phyloP scores from a whole-genome alignment of 1,140 invertebrate genomes.

The Parapsyche elsis region DNA sequence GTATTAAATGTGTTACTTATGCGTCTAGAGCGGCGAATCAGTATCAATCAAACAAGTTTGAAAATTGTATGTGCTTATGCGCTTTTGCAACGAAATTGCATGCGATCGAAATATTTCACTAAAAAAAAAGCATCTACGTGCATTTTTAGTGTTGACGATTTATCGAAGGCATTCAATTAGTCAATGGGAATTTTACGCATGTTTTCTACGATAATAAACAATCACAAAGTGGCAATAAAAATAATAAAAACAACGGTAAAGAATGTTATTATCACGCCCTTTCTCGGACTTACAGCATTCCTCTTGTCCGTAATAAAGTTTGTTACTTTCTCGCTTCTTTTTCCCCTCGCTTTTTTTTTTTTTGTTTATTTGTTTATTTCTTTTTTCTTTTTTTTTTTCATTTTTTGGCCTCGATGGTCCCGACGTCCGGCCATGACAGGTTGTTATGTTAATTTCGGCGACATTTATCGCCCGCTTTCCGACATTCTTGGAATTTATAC shows the following conservation, averaged over 20 bases:
- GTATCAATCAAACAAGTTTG: too few relatives aligned
- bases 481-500: constrained; percentile 35
- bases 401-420: neutral
- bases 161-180: too few relatives aligned
- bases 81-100: too few relatives aligned
- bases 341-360: neutral
- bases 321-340: constrained; percentile 29
- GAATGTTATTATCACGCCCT: constrained; percentile 25
- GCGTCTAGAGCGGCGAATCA: too few relatives aligned
- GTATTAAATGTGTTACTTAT: too few relatives aligned
- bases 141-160: too few relatives aligned
- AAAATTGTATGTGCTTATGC: too few relatives aligned
- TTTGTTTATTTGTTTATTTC: neutral
- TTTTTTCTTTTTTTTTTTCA: neutral
- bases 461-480: constrained; percentile 44
- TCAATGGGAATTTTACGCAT: too few relatives aligned
- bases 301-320: neutral
- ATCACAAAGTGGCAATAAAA: neutral
- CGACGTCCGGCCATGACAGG: constrained; percentile 37
- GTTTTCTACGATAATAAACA: neutral
- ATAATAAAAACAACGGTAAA: neutral
- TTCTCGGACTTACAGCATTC: constrained; percentile 7
- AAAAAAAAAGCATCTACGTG: too few relatives aligned
- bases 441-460: constrained; percentile 48
- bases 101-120: too few relatives aligned